Conservation (phyloP, 2,888 invertebrate genomes). For the Lithophane semibrunnea region DNA sequence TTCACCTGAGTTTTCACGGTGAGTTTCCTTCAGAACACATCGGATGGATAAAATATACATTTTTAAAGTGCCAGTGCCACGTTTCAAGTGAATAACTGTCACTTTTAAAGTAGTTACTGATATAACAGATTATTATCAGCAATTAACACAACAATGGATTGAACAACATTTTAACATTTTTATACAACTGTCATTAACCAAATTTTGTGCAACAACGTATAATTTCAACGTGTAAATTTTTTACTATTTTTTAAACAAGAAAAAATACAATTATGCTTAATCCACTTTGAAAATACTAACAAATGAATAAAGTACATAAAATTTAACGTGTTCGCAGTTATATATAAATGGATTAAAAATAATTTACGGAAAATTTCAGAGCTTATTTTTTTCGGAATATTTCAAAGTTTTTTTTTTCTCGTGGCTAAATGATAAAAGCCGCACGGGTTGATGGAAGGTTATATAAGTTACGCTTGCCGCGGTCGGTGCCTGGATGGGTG, state of each 20-base stretch:
- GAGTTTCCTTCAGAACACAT: no score
- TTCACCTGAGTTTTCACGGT: no score
- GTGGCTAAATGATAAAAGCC: no score
- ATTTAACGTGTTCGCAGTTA: not conserved
- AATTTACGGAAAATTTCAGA: slow-evolving; percentile 5
- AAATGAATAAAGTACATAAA: not conserved
- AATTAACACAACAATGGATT: slow-evolving; percentile 7
- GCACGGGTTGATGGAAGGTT: no score
- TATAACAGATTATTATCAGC: slow-evolving; percentile 7
- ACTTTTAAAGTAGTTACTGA: not conserved
- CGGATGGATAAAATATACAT: not conserved
- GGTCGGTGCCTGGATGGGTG: no score
- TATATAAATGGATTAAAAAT: not conserved
- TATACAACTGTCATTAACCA: slow-evolving; percentile 5
- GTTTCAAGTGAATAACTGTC: not conserved
- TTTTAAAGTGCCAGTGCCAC: not conserved
- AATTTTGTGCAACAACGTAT: slow-evolving; percentile 21
- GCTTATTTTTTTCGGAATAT: not conserved
- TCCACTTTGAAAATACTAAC: slow-evolving; percentile 4
- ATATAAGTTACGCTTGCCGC: no score
- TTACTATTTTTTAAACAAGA: slow-evolving; percentile 7
- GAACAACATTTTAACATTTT: slow-evolving; percentile 15
- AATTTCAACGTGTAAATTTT: slow-evolving; percentile 7
- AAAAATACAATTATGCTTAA: not conserved
- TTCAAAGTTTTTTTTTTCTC: not conserved